Conservation (phyloP, 1,140 invertebrate genomes). For the Capitella teleta region DNA sequence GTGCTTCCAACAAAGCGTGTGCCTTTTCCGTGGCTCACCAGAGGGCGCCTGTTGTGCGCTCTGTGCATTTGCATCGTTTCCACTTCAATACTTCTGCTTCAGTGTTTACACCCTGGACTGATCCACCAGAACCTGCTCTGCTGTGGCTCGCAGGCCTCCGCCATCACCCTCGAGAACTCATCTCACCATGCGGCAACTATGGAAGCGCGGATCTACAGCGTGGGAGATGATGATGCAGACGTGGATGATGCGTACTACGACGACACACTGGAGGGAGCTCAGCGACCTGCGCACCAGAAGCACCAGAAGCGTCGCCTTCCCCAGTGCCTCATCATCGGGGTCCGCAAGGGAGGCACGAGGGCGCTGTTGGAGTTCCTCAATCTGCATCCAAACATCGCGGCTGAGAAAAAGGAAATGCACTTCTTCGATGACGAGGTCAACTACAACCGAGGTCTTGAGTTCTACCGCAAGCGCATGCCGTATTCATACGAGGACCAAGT, state of each 20-base stretch:
- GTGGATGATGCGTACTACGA: neutral
- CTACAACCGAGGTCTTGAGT: conserved; percentile 39
- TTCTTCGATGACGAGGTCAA: conserved; percentile 42
- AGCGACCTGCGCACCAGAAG: conserved; percentile 1
- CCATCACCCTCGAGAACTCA: too few species aligned
- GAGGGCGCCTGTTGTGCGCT: too few species aligned
- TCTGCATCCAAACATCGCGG: conserved; percentile 38
- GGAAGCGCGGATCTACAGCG: too few species aligned
- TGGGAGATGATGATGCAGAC: neutral
- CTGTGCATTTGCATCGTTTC: too few species aligned
- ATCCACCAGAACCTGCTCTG: too few species aligned
- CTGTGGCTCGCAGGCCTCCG: too few species aligned
- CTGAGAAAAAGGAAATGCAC: conserved; percentile 33
- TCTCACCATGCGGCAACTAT: too few species aligned
- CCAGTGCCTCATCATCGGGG: conserved; percentile 41
- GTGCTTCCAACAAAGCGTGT: too few species aligned
- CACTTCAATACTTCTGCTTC: too few species aligned
- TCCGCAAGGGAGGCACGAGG: conserved; percentile 43
- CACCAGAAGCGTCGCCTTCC: conserved; percentile 19
- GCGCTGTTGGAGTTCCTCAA: conserved; percentile 42
- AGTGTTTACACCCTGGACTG: too few species aligned
- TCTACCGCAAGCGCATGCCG: conserved; percentile 39
- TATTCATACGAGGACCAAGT: conserved; percentile 30
- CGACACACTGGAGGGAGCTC: neutral
- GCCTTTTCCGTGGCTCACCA: too few species aligned